These are phyloP conservation scores for Parochlus steinenii DNA, from an alignment of 2,888 invertebrate genomes.

Conservation along the genomic window DNA sequence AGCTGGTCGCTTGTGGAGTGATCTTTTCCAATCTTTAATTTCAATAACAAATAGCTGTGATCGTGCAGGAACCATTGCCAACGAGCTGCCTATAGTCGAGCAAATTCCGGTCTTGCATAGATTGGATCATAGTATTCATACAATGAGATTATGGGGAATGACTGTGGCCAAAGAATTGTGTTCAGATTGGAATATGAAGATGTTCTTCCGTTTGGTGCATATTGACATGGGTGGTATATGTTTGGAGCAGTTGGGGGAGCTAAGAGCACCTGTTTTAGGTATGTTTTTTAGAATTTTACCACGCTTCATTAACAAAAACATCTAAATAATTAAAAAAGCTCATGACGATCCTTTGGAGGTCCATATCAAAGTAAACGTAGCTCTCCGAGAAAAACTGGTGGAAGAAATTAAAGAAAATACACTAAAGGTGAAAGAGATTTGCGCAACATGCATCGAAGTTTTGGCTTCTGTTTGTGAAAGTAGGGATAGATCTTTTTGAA, in stretches of 20 bases:
- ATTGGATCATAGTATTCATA: conserved; percentile 58
- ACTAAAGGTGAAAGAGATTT: conserved; percentile 50
- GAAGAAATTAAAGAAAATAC: conserved; percentile 64
- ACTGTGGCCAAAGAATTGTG: conserved; percentile 54
- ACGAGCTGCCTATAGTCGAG: conserved; percentile 61
- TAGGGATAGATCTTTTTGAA: too few relatives aligned
- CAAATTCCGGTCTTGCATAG: conserved; percentile 45
- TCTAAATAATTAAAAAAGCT: not conserved
- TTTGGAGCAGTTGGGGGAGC: conserved; percentile 41
- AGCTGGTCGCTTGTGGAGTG: conserved; percentile 26
- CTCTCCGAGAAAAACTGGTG: conserved; percentile 63
- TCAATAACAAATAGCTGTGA: conserved; percentile 59
- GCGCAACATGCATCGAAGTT: conserved; percentile 51
- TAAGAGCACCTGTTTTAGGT: conserved; percentile 23
- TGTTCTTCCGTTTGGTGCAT: conserved; percentile 52
- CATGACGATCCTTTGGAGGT: conserved; percentile 47
- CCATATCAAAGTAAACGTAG: conserved; percentile 52
- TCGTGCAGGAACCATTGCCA: conserved; percentile 54
- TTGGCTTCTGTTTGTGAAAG: conserved; percentile 58
- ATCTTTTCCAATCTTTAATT: conserved; percentile 48
- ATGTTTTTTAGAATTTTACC: conserved; percentile 1
- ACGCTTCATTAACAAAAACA: not conserved
- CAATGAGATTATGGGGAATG: conserved; percentile 59
- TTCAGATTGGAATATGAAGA: conserved; percentile 57
- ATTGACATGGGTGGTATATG: conserved; percentile 42